Conservation (phyloP, 1,140 invertebrate genomes). For the Nylanderia fulva region DNA sequence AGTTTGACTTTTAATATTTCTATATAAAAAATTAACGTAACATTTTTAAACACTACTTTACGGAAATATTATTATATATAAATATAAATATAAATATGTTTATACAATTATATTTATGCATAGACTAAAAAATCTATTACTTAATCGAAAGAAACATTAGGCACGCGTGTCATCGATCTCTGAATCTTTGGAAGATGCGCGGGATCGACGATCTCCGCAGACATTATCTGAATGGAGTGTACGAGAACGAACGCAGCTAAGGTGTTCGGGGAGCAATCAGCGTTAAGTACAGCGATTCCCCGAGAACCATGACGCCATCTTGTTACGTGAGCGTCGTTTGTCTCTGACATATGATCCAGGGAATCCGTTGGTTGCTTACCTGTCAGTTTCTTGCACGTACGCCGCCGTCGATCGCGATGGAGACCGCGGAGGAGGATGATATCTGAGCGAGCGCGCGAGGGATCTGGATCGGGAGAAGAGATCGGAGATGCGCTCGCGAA, state of each 20-base stretch:
- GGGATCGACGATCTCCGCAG: conserved; percentile 35
- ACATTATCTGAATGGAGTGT: conserved; percentile 56
- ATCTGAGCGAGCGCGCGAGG: background rate
- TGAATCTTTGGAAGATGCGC: background rate
- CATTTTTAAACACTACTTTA: background rate
- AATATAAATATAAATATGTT: too few relatives aligned
- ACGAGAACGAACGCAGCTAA: conserved; percentile 53
- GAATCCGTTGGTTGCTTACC: conserved; percentile 59
- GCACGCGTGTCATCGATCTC: background rate
- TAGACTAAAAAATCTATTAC: background rate
- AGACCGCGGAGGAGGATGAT: conserved; percentile 3
- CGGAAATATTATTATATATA: too few relatives aligned
- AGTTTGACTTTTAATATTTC: background rate
- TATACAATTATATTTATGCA: too few relatives aligned
- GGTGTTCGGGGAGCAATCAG: conserved; percentile 74
- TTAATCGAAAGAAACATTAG: background rate
- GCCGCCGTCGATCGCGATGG: background rate
- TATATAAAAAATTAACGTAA: background rate
- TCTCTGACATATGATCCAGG: conserved; percentile 69
- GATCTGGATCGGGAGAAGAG: conserved; percentile 66
- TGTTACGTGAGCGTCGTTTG: conserved; percentile 81
- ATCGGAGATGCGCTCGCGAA: conserved; percentile 61
- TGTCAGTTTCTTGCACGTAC: conserved; percentile 60
- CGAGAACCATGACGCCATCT: conserved; percentile 75
- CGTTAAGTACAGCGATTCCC: conserved; percentile 72